Evolutionary conservation across 2,797 vertebrate genomes (phyloP).

Genomic region (Selene dorsalis): DNA sequence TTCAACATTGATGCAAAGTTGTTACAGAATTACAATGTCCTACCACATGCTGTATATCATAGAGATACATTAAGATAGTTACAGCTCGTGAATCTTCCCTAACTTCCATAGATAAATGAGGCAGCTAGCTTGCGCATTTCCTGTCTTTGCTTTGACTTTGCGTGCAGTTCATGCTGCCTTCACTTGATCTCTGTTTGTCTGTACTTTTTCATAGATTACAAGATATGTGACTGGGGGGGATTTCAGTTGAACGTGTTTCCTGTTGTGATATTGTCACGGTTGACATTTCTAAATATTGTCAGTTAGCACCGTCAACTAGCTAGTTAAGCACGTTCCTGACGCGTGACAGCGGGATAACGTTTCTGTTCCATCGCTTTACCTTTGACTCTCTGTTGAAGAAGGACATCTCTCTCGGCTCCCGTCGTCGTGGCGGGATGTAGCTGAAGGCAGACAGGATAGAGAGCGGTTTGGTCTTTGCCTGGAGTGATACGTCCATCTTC

Average conservation of each 20-base stretch:
- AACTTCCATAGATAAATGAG: background rate
- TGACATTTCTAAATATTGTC: background rate
- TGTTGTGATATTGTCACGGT: background rate
- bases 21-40: background rate
- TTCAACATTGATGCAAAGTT: background rate
- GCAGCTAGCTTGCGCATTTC: background rate
- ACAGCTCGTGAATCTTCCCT: background rate
- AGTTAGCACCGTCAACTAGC: background rate
- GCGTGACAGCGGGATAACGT: no score
- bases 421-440: slow-evolving; percentile 73
- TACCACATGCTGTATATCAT: background rate
- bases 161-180: no score
- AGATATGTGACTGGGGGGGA: background rate
- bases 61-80: background rate
- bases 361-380: slow-evolving; percentile 54
- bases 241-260: background rate
- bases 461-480: slow-evolving; percentile 63
- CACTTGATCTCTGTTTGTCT: no score
- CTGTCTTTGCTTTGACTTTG: no score
- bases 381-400: slow-evolving; percentile 71
- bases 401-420: slow-evolving; percentile 66
- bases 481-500: slow-evolving; percentile 67
- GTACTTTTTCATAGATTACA: background rate
- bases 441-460: slow-evolving; percentile 72
- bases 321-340: background rate